Conservation (phyloP, 2,888 invertebrate genomes). For the Mellilla xanthometata region DNA sequence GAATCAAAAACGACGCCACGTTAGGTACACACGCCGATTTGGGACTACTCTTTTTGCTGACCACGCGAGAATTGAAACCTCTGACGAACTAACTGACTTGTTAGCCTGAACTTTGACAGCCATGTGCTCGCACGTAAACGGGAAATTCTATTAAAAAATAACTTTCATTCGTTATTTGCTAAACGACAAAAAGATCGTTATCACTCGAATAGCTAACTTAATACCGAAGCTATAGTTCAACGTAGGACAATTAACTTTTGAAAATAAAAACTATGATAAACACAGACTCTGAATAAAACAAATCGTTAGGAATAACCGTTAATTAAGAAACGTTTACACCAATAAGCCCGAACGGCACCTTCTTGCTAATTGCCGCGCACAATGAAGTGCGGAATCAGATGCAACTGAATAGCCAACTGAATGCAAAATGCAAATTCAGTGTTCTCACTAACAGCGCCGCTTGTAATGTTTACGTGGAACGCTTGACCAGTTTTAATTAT, state of each 20-base stretch:
- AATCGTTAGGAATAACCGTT: constrained; percentile 29
- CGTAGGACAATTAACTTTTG: no score
- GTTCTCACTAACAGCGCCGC: constrained; percentile 43
- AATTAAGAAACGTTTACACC: constrained; percentile 63
- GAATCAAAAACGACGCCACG: constrained; percentile 40
- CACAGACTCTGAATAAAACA: no score
- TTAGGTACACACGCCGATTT: constrained; percentile 36
- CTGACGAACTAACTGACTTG: constrained; percentile 24
- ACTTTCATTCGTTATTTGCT: not conserved
- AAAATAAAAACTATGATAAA: no score
- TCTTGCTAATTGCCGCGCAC: constrained; percentile 69
- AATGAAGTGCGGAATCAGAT: constrained; percentile 58
- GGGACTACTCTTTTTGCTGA: constrained; percentile 34
- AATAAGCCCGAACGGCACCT: constrained; percentile 65
- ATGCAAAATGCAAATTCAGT: constrained; percentile 53
- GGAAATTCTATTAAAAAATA: not conserved
- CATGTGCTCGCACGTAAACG: not conserved
- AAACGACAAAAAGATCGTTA: no score
- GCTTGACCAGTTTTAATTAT: constrained; percentile 64
- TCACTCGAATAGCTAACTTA: no score
- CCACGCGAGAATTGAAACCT: constrained; percentile 35
- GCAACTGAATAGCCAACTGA: constrained; percentile 43
- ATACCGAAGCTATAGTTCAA: no score
- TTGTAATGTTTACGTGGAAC: constrained; percentile 64
- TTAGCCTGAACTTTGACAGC: constrained; percentile 14